Base-by-base conservation (phyloP, 2,888 invertebrate species). In the Dicycla oo region DNA sequence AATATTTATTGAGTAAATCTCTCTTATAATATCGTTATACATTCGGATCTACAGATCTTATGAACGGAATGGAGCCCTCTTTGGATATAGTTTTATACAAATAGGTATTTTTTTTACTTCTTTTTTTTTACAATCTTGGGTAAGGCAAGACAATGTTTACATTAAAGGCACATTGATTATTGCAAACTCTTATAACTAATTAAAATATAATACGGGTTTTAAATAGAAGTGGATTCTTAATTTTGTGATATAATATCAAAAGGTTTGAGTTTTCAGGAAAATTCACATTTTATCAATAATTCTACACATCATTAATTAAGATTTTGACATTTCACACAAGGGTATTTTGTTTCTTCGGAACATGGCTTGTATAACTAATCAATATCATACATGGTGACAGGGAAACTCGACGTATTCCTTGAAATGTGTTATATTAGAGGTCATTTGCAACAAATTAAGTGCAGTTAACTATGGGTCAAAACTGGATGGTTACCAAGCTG, bases 141-240 rank as follows among this genome's bases (percentile, higher is more conserved):
- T 86, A 90, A 91, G 94, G 94, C 94, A 94, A 94, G 94, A 93
- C 90, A 89, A 86, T 84, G 86, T 88, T 90, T 86, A 88, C 86
- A 79, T 69, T 73, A 85, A 93, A 93, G 93, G 93, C 93, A 94
- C 94, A 71, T 83, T 82, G 65, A 78, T 87, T 89, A 91, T 91
- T 91, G 90, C 91, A 72, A 85, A 81, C 23, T 53, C 75, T 84
- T 83, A 86, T 0, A 69, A 71, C 78, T 85, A 81, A 75, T 64
- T 83, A 82, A 18, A 79, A 69, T 78, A 81, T 66, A 75, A 66
- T 65, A 77, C 43, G 69, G 38, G 49, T 51, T 69, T 69, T 64
- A 69, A 67, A 54, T 60, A 63, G 58, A 66, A n/a, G 45, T 54
- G 38, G 23, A 53, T 53, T 47, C 5, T 23, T 40, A 72, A 51